A percentile compares a stretch with the other conserved stretches of the same genome.
phyloP scores from a whole-genome alignment of 2,888 invertebrate genomes.

The Callimorpha dominula region DNA sequence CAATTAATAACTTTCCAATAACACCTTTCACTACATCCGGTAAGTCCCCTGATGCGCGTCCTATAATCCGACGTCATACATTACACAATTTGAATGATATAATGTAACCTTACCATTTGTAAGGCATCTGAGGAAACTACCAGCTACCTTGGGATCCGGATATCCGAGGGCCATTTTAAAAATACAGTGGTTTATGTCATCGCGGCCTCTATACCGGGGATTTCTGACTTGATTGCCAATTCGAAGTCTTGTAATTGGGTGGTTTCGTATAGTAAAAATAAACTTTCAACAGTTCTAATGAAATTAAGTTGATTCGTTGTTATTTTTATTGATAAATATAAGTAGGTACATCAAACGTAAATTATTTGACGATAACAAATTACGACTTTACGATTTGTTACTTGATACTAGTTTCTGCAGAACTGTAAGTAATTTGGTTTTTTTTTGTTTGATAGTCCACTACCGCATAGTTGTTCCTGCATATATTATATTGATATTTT shows the following conservation, averaged over 20 bases:
- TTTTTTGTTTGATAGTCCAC: no score
- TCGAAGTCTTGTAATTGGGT: not conserved
- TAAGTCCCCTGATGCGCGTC: conserved; percentile 17
- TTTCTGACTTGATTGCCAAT: not conserved
- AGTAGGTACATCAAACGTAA: no score
- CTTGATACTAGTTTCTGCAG: no score
- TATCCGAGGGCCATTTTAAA: conserved; percentile 36
- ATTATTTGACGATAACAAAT: no score
- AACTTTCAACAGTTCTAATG: not conserved
- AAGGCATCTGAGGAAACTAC: conserved; percentile 21
- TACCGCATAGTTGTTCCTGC: no score
- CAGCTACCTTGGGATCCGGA: conserved; percentile 39
- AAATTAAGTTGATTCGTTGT: no score
- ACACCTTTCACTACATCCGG: conserved; percentile 30
- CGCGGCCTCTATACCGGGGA: not conserved
- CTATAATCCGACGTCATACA: not conserved
- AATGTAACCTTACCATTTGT: conserved; percentile 18
- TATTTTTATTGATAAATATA: no score
- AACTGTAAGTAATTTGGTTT: no score
- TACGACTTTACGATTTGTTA: no score
- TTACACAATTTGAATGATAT: conserved; percentile 10
- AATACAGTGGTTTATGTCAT: conserved; percentile 12
- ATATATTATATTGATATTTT: no score
- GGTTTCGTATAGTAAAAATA: not conserved
- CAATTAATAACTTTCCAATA: conserved; percentile 13